phyloP scores from a whole-genome alignment of 2,113 vertebrate species.

The Abramis brama region DNA sequence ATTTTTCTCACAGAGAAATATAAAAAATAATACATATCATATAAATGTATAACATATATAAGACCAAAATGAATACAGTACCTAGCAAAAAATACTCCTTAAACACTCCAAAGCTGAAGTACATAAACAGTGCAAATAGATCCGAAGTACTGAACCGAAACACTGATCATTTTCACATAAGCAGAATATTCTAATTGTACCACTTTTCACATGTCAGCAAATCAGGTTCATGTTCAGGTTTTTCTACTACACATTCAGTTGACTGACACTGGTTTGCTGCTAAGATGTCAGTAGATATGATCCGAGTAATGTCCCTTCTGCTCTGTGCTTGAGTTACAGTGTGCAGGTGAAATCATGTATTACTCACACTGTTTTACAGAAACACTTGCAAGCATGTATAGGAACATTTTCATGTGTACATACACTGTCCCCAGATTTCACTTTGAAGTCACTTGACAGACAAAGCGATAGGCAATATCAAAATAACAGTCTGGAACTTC shows the following conservation, averaged over 20 bases:
- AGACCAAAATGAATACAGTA: not conserved
- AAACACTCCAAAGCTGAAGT: constrained; percentile 20
- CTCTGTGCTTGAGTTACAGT: not conserved
- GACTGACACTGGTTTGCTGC: constrained; percentile 10
- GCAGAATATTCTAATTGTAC: not conserved
- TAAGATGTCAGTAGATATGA: constrained; percentile 6
- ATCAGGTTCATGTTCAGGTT: not conserved
- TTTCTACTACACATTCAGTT: constrained; percentile 28
- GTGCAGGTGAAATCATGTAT: not conserved
- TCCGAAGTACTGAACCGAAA: constrained; percentile 18
- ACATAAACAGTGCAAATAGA: constrained; percentile 32
- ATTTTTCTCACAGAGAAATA: constrained; percentile 25
- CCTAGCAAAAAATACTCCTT: not conserved
- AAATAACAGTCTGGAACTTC: constrained; percentile 19
- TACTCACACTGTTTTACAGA: constrained; percentile 40
- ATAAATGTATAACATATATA: constrained; percentile 8
- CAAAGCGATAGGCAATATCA: not conserved
- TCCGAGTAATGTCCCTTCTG: not conserved
- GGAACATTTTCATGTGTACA: not conserved
- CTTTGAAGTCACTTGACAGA: not conserved
- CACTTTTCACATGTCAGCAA: constrained; percentile 18
- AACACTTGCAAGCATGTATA: constrained; percentile 67
- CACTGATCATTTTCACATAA: constrained; percentile 3
- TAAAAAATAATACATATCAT: not conserved
- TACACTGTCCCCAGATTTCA: not conserved